Evolutionary conservation across 1,140 invertebrate species (phyloP).

Genomic region (Trachelipus rathkii): DNA sequence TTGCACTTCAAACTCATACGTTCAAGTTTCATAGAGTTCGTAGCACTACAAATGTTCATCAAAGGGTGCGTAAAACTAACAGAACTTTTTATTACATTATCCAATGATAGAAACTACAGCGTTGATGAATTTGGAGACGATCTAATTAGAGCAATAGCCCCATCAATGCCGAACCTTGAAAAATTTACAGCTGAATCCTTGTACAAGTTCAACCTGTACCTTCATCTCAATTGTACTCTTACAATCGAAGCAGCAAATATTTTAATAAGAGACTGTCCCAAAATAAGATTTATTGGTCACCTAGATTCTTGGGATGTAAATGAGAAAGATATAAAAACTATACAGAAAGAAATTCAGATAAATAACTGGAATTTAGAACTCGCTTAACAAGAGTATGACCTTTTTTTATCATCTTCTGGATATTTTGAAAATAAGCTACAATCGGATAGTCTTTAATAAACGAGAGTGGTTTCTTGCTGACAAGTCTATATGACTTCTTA

Average conservation of each 20-base stretch:
- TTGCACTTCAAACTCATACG: conserved; percentile 34
- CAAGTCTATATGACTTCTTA: no score
- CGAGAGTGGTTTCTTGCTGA: no score
- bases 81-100: conserved; percentile 27
- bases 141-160: conserved; percentile 22
- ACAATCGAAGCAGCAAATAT: conserved; percentile 31
- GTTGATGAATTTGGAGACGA: conserved; percentile 40
- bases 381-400: neutral
- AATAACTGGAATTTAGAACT: conserved; percentile 35
- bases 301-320: conserved; percentile 39
- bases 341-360: conserved; percentile 26
- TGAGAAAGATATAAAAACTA: conserved; percentile 35
- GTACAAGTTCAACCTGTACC: conserved; percentile 37
- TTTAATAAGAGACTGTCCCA: conserved; percentile 31
- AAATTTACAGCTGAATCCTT: conserved; percentile 39
- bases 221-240: conserved; percentile 38
- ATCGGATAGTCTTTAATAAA: no score
- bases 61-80: conserved; percentile 30
- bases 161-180: conserved; percentile 28
- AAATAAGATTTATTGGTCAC: conserved; percentile 36
- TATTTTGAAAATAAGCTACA: no score
- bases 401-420: no score
- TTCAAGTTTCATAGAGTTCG: conserved; percentile 43
- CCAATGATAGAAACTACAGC: conserved; percentile 40
- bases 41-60: conserved; percentile 31